Evolutionary conservation across 2,113 vertebrate species (phyloP), one percentile per base, ranked within the genome.

Genomic region (Phainopepla nitens): DNA sequence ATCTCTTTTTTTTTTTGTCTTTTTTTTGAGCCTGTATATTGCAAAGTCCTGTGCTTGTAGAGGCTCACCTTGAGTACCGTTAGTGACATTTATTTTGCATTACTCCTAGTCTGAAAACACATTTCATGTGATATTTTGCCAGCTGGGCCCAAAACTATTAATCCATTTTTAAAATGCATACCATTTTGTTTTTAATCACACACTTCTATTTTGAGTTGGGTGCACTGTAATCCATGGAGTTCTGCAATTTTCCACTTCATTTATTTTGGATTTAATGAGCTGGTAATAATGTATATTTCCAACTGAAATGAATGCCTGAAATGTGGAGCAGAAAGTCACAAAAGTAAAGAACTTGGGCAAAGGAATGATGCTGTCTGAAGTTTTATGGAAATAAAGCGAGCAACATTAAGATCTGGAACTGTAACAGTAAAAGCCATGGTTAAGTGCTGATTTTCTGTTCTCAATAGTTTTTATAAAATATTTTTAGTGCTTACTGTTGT

Each of bases 231-330:
- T 92, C 96, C 92, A 89, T 35, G 69, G 96, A 96, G 93, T 96
- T 96, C 92, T 94, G 89, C 81, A 92, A 95, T 96, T 96, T 96
- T 96, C 94, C 89, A 90, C 90, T 87, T 96, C 93, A 95, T 93
- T 96, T 96, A 83, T 89, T 94, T 53, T 90, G 81, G 82, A 92
- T 90, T 92, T 96, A 97, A 97, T 96, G 96, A 87, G 57, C 86
- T 94, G 88, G 92, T 91, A 94, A 96, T 97, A 95, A 97, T 95
- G 95, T 90, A 70, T 94, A 93, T 94, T 97, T 96, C 93, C 84
- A 93, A 90, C 81, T 91, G 80, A 94, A 96, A 94, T 58, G 88
- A 82, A 83, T 94, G 94, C 53, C 86, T 95, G 92, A 78, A 97
- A 96, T 1, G 25, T 35, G 53, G 57, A 97, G 56, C 88, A 93